Evolutionary conservation across 2,888 invertebrate genomes (phyloP).

Genomic region (Ametastegia equiseti): DNA sequence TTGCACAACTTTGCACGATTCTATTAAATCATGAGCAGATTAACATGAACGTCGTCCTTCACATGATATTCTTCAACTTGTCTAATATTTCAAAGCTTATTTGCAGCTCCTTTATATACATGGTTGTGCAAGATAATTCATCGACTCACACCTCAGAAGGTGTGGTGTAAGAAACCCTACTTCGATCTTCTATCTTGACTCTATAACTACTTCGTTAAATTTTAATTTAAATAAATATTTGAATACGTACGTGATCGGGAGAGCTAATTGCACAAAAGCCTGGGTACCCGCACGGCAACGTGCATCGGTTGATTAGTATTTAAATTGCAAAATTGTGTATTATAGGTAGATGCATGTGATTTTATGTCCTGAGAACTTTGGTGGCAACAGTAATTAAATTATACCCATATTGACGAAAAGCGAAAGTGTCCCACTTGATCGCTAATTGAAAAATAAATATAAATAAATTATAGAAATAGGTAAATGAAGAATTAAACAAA

Average conservation of each 20-base stretch:
- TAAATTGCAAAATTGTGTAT: neutral
- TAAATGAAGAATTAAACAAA: neutral
- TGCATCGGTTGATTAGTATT: neutral
- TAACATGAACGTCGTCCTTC: constrained; percentile 3
- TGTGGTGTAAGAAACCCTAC: neutral
- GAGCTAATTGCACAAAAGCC: neutral
- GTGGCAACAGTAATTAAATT: neutral
- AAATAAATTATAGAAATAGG: neutral
- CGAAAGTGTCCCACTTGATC: constrained; percentile 13
- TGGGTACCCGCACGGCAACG: too few relatives aligned
- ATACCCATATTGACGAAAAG: neutral
- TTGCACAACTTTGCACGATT: constrained; percentile 3
- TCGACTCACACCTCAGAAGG: neutral
- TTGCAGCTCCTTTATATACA: neutral
- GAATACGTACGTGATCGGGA: neutral
- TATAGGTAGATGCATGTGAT: too few relatives aligned
- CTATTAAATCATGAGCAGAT: neutral
- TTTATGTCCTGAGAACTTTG: neutral
- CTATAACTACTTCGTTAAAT: neutral
- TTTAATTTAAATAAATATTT: neutral
- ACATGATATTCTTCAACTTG: constrained; percentile 3
- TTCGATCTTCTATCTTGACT: neutral
- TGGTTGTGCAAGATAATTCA: constrained; percentile 29
- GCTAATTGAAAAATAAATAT: neutral
- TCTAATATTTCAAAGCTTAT: neutral